phyloP scores from a whole-genome alignment of 2,888 invertebrate genomes.

The Hypolimnas misippus region DNA sequence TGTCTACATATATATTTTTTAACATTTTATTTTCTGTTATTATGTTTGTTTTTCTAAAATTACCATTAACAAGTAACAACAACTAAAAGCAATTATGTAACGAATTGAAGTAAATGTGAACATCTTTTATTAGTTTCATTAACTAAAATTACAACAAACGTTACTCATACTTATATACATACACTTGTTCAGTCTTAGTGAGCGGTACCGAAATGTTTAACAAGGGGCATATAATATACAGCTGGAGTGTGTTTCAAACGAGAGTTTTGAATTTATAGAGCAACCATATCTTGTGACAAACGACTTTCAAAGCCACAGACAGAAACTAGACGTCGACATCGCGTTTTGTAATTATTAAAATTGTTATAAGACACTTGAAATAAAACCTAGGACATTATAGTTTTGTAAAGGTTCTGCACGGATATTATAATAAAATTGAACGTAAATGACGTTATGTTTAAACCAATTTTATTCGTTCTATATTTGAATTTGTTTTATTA shows the following conservation, averaged over 20 bases:
- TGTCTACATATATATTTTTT: neutral
- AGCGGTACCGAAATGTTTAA: conserved; percentile 24
- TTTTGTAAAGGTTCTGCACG: too few species aligned
- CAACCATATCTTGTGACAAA: conserved; percentile 29
- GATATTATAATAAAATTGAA: too few species aligned
- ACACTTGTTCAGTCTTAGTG: conserved; percentile 7
- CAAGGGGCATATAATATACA: conserved; percentile 29
- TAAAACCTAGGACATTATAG: too few species aligned
- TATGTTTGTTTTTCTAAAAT: too few species aligned
- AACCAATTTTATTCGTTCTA: too few species aligned
- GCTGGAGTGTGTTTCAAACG: conserved; percentile 16
- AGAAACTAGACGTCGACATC: conserved; percentile 12
- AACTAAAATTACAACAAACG: conserved; percentile 10
- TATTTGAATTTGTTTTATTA: too few species aligned
- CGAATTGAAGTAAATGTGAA: too few species aligned
- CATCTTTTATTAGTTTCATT: neutral
- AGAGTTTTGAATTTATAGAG: conserved; percentile 28
- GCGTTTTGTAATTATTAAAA: neutral
- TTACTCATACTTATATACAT: too few species aligned
- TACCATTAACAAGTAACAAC: neutral
- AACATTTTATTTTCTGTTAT: neutral
- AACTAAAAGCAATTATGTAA: neutral
- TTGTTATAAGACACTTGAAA: neutral
- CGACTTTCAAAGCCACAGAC: conserved; percentile 15
- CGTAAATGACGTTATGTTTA: too few species aligned